Conservation (phyloP, 2,797 vertebrate genomes). For the Epinephelus coioides region DNA sequence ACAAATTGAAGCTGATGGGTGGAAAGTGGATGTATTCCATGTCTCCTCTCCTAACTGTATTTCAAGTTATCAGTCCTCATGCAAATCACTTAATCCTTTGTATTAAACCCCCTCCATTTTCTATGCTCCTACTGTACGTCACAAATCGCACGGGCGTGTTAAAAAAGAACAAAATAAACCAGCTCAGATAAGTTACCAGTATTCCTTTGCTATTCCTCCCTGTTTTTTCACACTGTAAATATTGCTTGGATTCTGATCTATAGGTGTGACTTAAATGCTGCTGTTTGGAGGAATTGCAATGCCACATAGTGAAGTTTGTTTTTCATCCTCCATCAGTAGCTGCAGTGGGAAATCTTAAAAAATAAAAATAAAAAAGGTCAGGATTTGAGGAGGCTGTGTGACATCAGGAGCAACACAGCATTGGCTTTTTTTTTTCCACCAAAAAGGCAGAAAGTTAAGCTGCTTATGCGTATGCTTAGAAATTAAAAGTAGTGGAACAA, state of each 20-base stretch:
- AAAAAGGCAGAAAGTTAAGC: constrained; percentile 80
- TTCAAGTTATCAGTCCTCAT: constrained; percentile 63
- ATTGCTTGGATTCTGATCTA: background rate
- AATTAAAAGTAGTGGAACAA: constrained; percentile 80
- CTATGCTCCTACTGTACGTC: constrained; percentile 25
- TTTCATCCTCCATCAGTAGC: constrained; percentile 28
- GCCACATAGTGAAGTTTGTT: constrained; percentile 9
- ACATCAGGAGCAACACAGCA: constrained; percentile 71
- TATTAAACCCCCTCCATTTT: constrained; percentile 59
- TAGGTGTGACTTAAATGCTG: background rate
- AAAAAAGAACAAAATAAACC: constrained; percentile 32
- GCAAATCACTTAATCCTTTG: constrained; percentile 72
- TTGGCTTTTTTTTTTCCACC: constrained; percentile 57
- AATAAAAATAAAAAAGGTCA: constrained; percentile 38
- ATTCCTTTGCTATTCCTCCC: background rate
- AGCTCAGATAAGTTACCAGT: constrained; percentile 10
- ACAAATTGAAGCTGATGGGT: constrained; percentile 59
- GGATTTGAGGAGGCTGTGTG: constrained; percentile 54
- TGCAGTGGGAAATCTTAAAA: constrained; percentile 31
- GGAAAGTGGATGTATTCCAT: constrained; percentile 52
- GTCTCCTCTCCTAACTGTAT: constrained; percentile 48
- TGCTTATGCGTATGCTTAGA: constrained; percentile 76
- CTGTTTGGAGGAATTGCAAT: constrained; percentile 3
- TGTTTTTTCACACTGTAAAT: background rate
- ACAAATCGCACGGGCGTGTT: constrained; percentile 21